These are phyloP conservation scores for Heterodera filipjevi DNA, from an alignment of 2,888 invertebrate species.

Conservation along the genomic window DNA sequence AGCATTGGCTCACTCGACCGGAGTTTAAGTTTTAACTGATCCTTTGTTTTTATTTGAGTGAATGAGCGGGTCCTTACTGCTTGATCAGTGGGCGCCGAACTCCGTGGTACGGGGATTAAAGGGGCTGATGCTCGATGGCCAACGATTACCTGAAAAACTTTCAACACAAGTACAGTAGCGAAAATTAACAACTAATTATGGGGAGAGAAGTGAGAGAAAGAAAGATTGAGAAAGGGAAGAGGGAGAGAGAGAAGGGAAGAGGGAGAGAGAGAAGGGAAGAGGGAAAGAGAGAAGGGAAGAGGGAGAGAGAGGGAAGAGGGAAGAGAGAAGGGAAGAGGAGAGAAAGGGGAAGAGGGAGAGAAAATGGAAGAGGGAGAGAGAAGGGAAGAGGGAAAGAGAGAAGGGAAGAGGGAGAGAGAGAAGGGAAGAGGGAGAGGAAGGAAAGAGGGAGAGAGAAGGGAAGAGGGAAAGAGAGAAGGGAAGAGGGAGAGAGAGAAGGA, in stretches of 20 bases:
- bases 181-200: neutral
- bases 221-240: too few species aligned
- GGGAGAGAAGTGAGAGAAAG: neutral
- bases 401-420: too few species aligned
- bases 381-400: too few species aligned
- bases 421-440: neutral
- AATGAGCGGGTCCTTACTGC: constrained; percentile 81
- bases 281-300: neutral
- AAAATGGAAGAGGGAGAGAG: too few species aligned
- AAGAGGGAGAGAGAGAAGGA: neutral
- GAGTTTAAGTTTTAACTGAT: too few species aligned
- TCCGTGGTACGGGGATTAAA: constrained; percentile 99
- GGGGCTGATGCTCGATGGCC: constrained; percentile 80
- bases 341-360: too few species aligned
- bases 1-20: neutral
- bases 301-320: neutral
- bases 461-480: neutral
- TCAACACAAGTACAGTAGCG: neutral
- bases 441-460: neutral
- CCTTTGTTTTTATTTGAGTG: constrained; percentile 13
- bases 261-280: neutral
- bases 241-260: neutral
- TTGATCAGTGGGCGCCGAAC: constrained; percentile 99
- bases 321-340: too few species aligned
- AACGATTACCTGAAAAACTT: constrained; percentile 85